Percentiles rank a stretch among this genome's conserved stretches.
Conservation (phyloP, 2,113 vertebrate genomes). For the Muscicapa adusta region DNA sequence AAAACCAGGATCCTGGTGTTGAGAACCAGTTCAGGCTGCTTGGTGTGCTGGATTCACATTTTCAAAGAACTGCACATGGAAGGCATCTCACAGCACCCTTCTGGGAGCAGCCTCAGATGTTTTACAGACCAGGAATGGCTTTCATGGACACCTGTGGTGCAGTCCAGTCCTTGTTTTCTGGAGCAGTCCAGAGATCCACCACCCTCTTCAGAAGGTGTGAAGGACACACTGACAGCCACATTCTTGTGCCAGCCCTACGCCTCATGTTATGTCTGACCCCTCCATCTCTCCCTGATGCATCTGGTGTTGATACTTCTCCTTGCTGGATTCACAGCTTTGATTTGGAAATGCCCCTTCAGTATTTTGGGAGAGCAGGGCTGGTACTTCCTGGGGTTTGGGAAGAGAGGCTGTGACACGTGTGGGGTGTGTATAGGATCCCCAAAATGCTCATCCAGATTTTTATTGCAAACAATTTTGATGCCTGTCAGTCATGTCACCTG, state of each 20-base stretch:
- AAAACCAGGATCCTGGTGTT: background rate
- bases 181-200: background rate
- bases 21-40: background rate
- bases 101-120: background rate
- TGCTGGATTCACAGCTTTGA: background rate
- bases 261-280: background rate
- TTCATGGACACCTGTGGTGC: background rate
- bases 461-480: background rate
- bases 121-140: background rate
- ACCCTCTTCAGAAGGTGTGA: background rate
- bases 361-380: background rate
- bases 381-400: background rate
- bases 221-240: fast-evolving
- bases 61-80: background rate
- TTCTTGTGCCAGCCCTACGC: background rate
- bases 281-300: fast-evolving
- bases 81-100: background rate
- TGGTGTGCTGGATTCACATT: background rate
- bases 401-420: background rate
- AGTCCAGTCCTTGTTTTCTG: background rate
- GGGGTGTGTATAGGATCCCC: background rate
- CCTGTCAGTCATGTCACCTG: background rate
- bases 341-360: background rate
- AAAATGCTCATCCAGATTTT: fast-evolving
- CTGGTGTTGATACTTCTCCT: background rate